Conservation (phyloP, 2,113 vertebrate species). For the Apteryx mantelli region DNA sequence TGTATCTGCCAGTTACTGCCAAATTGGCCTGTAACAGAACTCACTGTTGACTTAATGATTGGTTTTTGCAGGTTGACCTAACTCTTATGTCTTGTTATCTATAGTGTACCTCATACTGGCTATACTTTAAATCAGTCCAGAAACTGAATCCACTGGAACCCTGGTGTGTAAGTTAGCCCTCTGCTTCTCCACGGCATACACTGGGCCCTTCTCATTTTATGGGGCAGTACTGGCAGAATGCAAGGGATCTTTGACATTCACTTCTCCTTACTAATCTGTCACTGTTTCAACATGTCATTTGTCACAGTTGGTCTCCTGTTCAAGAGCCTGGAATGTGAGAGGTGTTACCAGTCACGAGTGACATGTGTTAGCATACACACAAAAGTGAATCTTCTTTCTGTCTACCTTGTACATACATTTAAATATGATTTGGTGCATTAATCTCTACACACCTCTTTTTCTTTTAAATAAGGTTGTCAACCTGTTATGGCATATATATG, state of each 20-base stretch:
- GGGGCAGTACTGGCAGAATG: neutral
- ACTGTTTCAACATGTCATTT: neutral
- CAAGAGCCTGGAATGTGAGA: neutral
- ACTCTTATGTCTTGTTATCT: neutral
- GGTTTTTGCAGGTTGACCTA: neutral
- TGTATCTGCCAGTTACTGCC: neutral
- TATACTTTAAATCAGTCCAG: neutral
- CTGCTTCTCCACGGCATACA: neutral
- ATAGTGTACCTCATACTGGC: neutral
- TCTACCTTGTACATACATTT: neutral
- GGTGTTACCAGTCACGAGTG: neutral
- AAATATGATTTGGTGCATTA: neutral
- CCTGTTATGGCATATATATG: neutral
- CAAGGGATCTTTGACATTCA: neutral
- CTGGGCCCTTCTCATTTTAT: neutral
- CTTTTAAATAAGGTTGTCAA: neutral
- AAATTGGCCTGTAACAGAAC: neutral
- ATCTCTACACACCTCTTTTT: neutral
- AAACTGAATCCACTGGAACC: neutral
- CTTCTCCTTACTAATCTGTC: neutral
- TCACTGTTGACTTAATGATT: neutral
- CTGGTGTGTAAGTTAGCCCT: fast-evolving
- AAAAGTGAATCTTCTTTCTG: neutral
- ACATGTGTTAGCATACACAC: neutral
- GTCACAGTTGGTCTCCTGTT: neutral